Evolutionary conservation across 2,888 invertebrate genomes (phyloP).

Genomic region (Plutella xylostella): DNA sequence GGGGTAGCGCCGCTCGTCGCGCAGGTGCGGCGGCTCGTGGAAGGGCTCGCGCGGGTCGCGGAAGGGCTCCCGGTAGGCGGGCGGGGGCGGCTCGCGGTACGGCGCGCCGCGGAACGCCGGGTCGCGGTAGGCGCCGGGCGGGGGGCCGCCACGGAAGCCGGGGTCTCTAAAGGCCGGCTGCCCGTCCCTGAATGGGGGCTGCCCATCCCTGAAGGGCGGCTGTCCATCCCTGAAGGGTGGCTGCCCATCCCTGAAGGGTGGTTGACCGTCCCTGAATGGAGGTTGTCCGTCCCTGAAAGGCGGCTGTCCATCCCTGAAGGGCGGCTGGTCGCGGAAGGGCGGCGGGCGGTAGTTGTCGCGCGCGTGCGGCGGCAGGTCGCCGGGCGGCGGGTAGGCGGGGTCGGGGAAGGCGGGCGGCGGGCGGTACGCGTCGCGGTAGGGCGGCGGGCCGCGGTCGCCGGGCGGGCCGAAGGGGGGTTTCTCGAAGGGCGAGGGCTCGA

Average conservation of each 20-base stretch:
- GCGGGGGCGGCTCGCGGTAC: conserved; percentile 41
- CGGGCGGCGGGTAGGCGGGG: conserved; percentile 20
- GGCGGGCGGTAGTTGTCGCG: conserved; percentile 41
- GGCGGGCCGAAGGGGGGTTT: conserved; percentile 51
- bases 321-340: conserved; percentile 50
- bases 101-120: conserved; percentile 40
- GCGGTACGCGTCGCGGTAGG: conserved; percentile 49
- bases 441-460: conserved; percentile 44
- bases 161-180: too few species aligned
- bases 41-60: conserved; percentile 47
- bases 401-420: conserved; percentile 40
- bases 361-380: conserved; percentile 56
- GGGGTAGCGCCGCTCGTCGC: conserved; percentile 31
- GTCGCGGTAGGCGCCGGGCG: conserved; percentile 44
- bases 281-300: conserved; percentile 34
- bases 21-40: conserved; percentile 31
- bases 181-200: conserved; percentile 2
- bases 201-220: conserved; percentile 25
- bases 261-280: conserved; percentile 46
- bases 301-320: conserved; percentile 33
- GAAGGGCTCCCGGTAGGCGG: conserved; percentile 52
- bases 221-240: conserved; percentile 40
- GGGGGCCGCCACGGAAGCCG: conserved; percentile 18
- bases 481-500: conserved; percentile 69
- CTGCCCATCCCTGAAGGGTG: conserved; percentile 32